Percentiles rank a stretch among this genome's conserved stretches.
phyloP scores from a whole-genome alignment of 2,888 invertebrate species.

The Perithous albicinctus region DNA sequence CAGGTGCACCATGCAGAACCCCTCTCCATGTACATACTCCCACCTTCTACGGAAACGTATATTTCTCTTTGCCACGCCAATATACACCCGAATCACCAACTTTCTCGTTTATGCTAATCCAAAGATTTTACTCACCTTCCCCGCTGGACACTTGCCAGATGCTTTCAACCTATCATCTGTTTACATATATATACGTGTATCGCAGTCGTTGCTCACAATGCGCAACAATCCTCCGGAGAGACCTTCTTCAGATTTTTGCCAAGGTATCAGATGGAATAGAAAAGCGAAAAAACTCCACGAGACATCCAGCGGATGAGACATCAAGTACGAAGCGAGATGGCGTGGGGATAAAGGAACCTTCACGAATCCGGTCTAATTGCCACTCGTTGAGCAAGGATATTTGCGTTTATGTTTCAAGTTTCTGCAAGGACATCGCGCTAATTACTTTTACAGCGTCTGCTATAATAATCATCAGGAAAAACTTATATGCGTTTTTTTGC shows the following conservation, averaged over 20 bases:
- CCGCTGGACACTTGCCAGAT: slow-evolving; percentile 69
- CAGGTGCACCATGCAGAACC: slow-evolving; percentile 58
- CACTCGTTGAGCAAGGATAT: slow-evolving; percentile 43
- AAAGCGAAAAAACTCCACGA: not conserved
- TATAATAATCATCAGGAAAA: slow-evolving; percentile 28
- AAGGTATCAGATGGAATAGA: not conserved
- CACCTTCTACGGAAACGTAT: slow-evolving; percentile 35
- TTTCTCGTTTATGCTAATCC: slow-evolving; percentile 76
- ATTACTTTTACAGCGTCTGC: slow-evolving; percentile 45
- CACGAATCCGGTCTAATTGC: slow-evolving; percentile 31
- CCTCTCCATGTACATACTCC: slow-evolving; percentile 63
- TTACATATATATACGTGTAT: not conserved
- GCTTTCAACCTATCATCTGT: slow-evolving; percentile 27
- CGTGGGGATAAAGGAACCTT: slow-evolving; percentile 20
- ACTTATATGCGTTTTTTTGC: not conserved
- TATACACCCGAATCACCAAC: slow-evolving; percentile 68
- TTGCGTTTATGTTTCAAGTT: slow-evolving; percentile 30
- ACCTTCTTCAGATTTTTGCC: slow-evolving; percentile 6
- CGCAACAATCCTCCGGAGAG: slow-evolving; percentile 31
- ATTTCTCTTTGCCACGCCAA: slow-evolving; percentile 28
- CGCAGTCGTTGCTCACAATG: slow-evolving; percentile 9
- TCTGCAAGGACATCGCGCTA: slow-evolving; percentile 43
- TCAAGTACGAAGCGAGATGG: slow-evolving; percentile 4
- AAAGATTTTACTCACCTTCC: slow-evolving; percentile 77
- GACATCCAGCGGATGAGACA: not conserved